Evolutionary conservation across 2,888 invertebrate genomes (phyloP).

Genomic region (Prenolepis imparis): DNA sequence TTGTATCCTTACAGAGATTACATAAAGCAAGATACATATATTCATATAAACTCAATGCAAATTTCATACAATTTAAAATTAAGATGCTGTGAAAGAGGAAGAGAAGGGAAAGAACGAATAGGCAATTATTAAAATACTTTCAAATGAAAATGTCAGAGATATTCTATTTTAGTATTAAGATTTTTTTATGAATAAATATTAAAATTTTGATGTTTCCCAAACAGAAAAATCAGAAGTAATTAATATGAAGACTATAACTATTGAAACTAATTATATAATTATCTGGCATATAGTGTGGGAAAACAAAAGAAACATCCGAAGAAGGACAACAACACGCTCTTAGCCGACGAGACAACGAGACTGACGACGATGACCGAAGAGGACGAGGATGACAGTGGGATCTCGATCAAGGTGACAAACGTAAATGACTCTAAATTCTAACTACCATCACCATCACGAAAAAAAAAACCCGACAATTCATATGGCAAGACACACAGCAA

Average conservation of each 20-base stretch:
- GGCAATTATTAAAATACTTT: not conserved
- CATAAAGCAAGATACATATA: not conserved
- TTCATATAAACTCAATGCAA: not conserved
- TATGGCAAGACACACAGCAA: slow-evolving; percentile 79
- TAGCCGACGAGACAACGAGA: slow-evolving; percentile 88
- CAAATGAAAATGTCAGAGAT: not conserved
- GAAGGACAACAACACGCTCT: slow-evolving; percentile 90
- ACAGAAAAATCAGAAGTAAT: not conserved
- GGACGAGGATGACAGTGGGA: slow-evolving; percentile 90
- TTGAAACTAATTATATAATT: not conserved
- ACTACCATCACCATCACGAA: slow-evolving; percentile 76
- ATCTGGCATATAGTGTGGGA: slow-evolving; percentile 83
- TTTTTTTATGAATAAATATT: not conserved
- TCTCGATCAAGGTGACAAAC: slow-evolving; percentile 89
- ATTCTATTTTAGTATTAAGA: not conserved
- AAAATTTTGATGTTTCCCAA: not conserved
- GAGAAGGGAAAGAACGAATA: not conserved
- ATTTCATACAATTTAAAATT: not conserved
- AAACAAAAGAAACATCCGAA: slow-evolving; percentile 91
- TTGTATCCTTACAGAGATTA: not conserved
- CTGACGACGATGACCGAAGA: slow-evolving; percentile 95
- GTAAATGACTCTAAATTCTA: slow-evolving; percentile 84
- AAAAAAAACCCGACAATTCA: slow-evolving; percentile 68
- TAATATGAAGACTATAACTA: not conserved
- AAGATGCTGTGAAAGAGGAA: not conserved